Evolutionary conservation across 2,888 invertebrate species (phyloP).

Genomic region (Euplexia lucipara): DNA sequence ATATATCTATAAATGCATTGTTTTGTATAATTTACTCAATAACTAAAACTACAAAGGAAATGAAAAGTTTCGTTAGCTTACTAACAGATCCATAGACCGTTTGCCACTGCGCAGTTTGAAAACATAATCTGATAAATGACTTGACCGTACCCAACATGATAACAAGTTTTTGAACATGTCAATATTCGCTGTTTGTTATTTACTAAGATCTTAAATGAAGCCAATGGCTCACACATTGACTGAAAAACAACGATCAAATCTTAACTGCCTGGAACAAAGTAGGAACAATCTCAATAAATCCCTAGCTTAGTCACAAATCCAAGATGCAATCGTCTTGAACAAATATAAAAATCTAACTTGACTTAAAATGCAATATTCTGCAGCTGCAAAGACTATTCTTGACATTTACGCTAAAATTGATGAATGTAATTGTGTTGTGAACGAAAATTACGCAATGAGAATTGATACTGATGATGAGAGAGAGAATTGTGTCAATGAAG

Average conservation of each 20-base stretch:
- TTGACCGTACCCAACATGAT: conserved; percentile 24
- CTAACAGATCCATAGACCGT: conserved; percentile 23
- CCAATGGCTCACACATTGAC: background rate
- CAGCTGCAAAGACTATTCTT: conserved; percentile 33
- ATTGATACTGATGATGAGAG: conserved; percentile 69
- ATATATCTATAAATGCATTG: conserved; percentile 50
- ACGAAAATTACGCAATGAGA: conserved; percentile 73
- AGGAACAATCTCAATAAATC: background rate
- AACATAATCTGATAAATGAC: conserved; percentile 39
- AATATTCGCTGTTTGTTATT: conserved; percentile 31
- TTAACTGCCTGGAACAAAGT: background rate
- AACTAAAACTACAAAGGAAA: conserved; percentile 56
- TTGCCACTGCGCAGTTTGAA: conserved; percentile 54
- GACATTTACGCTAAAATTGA: conserved; percentile 57
- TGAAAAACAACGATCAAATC: background rate
- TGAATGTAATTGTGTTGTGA: conserved; percentile 53
- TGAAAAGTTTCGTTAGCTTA: conserved; percentile 25
- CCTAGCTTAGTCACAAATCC: background rate
- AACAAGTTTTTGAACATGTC: conserved; percentile 33
- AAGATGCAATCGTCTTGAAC: background rate
- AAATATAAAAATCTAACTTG: conserved; percentile 8
- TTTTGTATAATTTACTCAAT: conserved; percentile 42
- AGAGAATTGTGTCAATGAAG: conserved; percentile 82
- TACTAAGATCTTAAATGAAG: conserved; percentile 5
- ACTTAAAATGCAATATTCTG: conserved; percentile 38